Evolutionary conservation across 2,888 invertebrate genomes (phyloP).

Genomic region (Chrysopilus asiliformis): DNA sequence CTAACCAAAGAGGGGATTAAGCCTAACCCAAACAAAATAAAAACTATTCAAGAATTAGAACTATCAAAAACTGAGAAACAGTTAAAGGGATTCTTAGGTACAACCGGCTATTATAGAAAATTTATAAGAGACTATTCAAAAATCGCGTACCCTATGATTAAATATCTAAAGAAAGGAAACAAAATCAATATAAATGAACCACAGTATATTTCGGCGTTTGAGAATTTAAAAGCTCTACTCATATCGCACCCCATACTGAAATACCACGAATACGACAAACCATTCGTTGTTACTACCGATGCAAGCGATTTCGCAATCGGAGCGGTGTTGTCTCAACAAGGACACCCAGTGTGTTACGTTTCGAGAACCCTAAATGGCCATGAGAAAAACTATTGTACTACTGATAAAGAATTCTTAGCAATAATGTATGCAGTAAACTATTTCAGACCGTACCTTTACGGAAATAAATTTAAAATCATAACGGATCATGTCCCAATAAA

Average conservation of each 20-base stretch:
- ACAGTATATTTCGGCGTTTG: conserved; percentile 12
- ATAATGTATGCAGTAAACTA: conserved; percentile 11
- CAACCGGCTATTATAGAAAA: too few relatives aligned
- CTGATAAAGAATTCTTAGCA: conserved; percentile 13
- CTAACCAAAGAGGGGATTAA: background rate
- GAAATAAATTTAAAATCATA: conserved; percentile 12
- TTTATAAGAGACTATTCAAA: too few relatives aligned
- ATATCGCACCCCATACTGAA: conserved; percentile 9
- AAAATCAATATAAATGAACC: conserved; percentile 12
- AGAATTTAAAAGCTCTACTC: conserved; percentile 11
- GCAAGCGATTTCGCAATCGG: conserved; percentile 10
- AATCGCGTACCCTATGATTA: too few relatives aligned
- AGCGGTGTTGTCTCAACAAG: conserved; percentile 12
- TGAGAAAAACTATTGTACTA: conserved; percentile 11
- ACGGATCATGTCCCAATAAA: conserved; percentile 13
- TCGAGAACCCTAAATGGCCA: conserved; percentile 12
- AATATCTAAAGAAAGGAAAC: too few relatives aligned
- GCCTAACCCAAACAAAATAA: conserved; percentile 3
- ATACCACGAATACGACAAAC: too few relatives aligned
- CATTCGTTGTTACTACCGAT: conserved; percentile 9
- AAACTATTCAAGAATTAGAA: conserved; percentile 1
- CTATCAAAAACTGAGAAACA: too few relatives aligned
- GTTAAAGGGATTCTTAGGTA: too few relatives aligned
- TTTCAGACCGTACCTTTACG: conserved; percentile 11
- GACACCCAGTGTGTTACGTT: conserved; percentile 11